These are phyloP conservation scores for Lucilia cuprina DNA, from an alignment of 1,140 invertebrate species.

Conservation along the genomic window DNA sequence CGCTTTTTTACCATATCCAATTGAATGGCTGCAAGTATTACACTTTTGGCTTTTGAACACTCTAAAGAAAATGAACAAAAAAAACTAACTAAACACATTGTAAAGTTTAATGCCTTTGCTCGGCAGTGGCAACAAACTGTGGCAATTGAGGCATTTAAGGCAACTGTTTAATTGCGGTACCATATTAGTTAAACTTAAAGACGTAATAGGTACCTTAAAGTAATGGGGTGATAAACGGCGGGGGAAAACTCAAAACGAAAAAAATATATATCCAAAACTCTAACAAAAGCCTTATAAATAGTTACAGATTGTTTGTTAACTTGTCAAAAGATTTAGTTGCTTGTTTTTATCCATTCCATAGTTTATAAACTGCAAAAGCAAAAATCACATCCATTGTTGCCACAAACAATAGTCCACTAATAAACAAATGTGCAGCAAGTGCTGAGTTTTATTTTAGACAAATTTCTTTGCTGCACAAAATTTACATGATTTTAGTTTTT, in stretches of 20 bases:
- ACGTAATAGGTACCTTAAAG: conserved; percentile 31
- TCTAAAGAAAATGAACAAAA: background rate
- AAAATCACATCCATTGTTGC: background rate
- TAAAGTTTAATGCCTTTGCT: background rate
- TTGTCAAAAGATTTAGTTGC: conserved; percentile 8
- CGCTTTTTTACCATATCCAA: background rate
- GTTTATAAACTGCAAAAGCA: background rate
- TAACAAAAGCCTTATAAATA: background rate
- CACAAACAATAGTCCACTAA: background rate
- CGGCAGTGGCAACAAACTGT: conserved; percentile 3
- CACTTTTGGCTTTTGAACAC: conserved; percentile 21
- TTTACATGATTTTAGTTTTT: background rate
- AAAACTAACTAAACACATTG: background rate
- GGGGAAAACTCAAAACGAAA: background rate
- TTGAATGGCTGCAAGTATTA: background rate
- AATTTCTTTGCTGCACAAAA: background rate
- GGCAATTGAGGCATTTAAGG: conserved; percentile 30
- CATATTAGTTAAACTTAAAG: conserved; percentile 19
- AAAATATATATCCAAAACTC: background rate
- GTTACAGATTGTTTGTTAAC: background rate
- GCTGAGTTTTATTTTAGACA: background rate
- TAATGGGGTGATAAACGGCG: conserved; percentile 27
- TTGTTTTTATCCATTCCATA: background rate
- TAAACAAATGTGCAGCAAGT: background rate
- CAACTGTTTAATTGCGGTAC: conserved; percentile 35